phyloP scores from a whole-genome alignment of 2,797 vertebrate species.

The Betta splendens region DNA sequence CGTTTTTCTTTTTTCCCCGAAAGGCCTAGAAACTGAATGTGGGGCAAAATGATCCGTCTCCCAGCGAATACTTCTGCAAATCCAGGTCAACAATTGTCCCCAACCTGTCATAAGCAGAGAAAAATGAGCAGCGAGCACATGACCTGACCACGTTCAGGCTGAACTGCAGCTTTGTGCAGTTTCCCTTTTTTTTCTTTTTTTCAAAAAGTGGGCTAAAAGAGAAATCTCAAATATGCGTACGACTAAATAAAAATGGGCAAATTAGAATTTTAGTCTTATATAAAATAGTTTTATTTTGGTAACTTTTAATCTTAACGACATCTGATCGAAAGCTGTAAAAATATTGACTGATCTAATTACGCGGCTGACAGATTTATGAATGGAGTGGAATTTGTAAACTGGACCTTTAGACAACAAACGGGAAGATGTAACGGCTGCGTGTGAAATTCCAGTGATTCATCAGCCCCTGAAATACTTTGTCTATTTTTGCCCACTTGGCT shows the following conservation, averaged over 20 bases:
- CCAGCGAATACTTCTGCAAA: conserved; percentile 45
- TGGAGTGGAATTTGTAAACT: background rate
- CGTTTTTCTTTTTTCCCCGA: background rate
- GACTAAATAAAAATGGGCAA: background rate
- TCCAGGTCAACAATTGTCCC: conserved; percentile 59
- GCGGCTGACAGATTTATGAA: conserved; percentile 28
- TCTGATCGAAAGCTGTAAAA: background rate
- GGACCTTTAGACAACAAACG: conserved; percentile 18
- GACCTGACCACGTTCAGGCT: conserved; percentile 8
- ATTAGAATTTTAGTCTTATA: background rate
- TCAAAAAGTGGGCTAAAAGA: background rate
- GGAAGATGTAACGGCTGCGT: conserved; percentile 38
- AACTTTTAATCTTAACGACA: background rate
- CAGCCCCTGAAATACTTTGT: conserved; percentile 28
- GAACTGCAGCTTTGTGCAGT: background rate
- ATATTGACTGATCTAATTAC: background rate
- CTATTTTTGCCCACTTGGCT: conserved; percentile 40
- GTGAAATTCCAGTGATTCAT: conserved; percentile 57
- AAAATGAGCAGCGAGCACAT: conserved; percentile 20
- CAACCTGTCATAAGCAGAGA: conserved; percentile 33
- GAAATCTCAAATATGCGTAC: too few relatives aligned
- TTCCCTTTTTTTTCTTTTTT: background rate
- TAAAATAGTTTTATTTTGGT: background rate
- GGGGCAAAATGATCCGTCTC: conserved; percentile 50
- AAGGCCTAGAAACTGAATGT: conserved; percentile 48